Conservation (phyloP, 2,113 vertebrate genomes). For the Trematomus loennbergii region DNA sequence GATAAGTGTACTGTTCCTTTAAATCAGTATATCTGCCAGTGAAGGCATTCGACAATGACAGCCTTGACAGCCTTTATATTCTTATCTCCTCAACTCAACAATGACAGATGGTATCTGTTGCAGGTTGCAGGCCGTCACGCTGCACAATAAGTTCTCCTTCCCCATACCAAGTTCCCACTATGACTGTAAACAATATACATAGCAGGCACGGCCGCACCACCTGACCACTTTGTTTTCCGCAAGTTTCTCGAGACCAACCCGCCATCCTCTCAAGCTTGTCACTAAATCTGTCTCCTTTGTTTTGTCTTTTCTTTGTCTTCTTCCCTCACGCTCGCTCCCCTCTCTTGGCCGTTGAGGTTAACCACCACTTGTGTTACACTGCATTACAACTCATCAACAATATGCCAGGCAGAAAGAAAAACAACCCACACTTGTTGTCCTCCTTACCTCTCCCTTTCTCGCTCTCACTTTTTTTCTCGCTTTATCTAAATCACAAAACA, state of each 20-base stretch:
- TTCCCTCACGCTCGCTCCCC: conserved; percentile 59
- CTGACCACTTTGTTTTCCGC: conserved; percentile 37
- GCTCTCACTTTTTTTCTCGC: conserved; percentile 61
- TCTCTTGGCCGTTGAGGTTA: conserved; percentile 82
- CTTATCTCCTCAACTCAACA: conserved; percentile 47
- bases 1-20: conserved; percentile 26
- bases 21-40: conserved; percentile 20
- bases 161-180: conserved; percentile 1
- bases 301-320: conserved; percentile 17
- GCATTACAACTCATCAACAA: conserved; percentile 81
- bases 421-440: conserved; percentile 68
- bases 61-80: conserved; percentile 22
- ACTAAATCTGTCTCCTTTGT: conserved; percentile 29
- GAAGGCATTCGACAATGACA: conserved; percentile 45
- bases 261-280: conserved; percentile 3
- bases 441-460: conserved; percentile 41
- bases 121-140: conserved; percentile 32
- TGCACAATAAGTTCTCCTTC: conserved; percentile 23
- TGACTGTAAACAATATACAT: conserved; percentile 53
- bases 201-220: conserved; percentile 20
- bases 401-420: conserved; percentile 63
- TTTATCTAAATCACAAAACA: conserved; percentile 75
- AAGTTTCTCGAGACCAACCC: neutral
- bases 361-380: conserved; percentile 86
- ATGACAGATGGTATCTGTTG: conserved; percentile 64